Conservation (phyloP, 2,888 invertebrate genomes). For the Phytoseiulus persimilis region DNA sequence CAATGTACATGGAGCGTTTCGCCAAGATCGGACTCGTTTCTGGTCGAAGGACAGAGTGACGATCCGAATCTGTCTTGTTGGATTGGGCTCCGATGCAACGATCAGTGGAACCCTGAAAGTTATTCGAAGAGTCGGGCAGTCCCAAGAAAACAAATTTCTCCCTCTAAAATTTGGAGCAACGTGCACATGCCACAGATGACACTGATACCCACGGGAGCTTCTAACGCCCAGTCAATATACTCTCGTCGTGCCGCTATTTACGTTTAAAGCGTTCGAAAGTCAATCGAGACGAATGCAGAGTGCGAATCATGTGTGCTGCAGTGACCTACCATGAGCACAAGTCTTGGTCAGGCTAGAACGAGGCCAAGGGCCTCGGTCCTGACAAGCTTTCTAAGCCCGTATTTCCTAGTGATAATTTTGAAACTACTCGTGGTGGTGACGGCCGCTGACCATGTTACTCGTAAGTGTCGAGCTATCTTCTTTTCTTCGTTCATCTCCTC, state of each 20-base stretch:
- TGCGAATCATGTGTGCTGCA: background rate
- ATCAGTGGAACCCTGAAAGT: too few species aligned
- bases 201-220: background rate
- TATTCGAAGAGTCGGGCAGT: too few species aligned
- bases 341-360: background rate
- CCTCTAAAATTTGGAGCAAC: background rate
- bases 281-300: background rate
- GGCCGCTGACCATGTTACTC: background rate
- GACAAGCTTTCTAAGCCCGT: background rate
- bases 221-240: background rate
- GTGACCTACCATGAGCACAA: background rate
- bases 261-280: background rate
- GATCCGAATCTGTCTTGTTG: too few species aligned
- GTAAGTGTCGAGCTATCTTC: background rate
- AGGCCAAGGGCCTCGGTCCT: background rate
- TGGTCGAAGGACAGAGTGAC: too few species aligned
- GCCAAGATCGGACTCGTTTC: too few species aligned
- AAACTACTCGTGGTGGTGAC: background rate
- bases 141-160: background rate
- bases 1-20: too few species aligned
- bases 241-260: background rate
- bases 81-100: too few species aligned
- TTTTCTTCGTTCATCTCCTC: too few species aligned
- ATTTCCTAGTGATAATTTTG: background rate
- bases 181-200: background rate